These are phyloP conservation scores for Dinomys branickii DNA, from an alignment of 2,113 vertebrate species.

Conservation along the genomic window DNA sequence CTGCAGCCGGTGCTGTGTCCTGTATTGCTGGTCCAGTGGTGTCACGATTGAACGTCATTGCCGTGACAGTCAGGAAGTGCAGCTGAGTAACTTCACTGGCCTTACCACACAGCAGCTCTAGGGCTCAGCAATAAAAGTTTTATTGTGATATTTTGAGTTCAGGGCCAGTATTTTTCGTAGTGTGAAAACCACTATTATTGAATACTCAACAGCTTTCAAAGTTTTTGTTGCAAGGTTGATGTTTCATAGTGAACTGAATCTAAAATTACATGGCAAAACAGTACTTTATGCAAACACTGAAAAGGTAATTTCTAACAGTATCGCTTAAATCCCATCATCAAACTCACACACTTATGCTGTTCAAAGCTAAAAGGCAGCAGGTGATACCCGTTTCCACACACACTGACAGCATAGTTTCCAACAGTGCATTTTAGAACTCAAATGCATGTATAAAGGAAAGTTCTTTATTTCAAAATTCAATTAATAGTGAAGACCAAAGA, in stretches of 20 bases:
- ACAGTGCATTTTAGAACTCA: not conserved
- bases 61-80: not conserved
- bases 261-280: not conserved
- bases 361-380: not conserved
- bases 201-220: slow-evolving; percentile 12
- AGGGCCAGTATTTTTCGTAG: not conserved
- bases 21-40: not conserved
- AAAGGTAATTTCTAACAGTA: not conserved
- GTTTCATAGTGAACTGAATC: slow-evolving; percentile 13
- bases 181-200: not conserved
- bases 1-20: too few species aligned
- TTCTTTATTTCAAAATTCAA: not conserved
- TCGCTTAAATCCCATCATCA: not conserved
- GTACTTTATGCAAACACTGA: not conserved
- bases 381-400: not conserved
- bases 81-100: not conserved
- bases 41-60: not conserved
- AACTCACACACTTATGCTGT: not conserved
- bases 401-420: not conserved
- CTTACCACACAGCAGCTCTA: not conserved
- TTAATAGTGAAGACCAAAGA: not conserved
- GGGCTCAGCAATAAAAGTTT: not conserved
- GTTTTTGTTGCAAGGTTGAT: not conserved
- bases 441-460: not conserved
- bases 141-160: not conserved